Percentiles rank a stretch among this genome's conserved stretches.
Conservation (phyloP, 2,888 invertebrate species). For the Ectobius pallidus region DNA sequence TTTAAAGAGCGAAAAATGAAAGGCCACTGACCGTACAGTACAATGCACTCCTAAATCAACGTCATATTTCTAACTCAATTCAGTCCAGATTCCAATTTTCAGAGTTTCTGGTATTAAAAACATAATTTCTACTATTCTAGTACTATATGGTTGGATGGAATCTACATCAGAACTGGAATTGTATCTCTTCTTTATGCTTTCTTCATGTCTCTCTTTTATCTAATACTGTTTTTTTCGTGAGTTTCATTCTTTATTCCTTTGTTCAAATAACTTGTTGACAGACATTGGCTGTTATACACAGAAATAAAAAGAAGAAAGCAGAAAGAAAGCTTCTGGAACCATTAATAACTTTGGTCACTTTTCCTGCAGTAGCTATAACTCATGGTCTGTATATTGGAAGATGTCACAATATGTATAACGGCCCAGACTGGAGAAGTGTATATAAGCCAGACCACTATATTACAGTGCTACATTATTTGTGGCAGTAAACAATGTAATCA, state of each 20-base stretch:
- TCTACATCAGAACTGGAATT: too few relatives aligned
- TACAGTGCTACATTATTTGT: neutral
- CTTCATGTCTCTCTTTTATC: neutral
- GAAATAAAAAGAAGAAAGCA: neutral
- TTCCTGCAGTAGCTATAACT: conserved; percentile 2
- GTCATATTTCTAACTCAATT: too few relatives aligned
- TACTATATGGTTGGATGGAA: too few relatives aligned
- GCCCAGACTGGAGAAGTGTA: neutral
- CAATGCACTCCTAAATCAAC: too few relatives aligned
- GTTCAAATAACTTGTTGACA: conserved; percentile 13
- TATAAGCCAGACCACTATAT: neutral
- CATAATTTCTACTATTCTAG: too few relatives aligned
- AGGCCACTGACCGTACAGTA: too few relatives aligned
- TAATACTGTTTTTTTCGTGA: neutral
- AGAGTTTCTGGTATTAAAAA: too few relatives aligned
- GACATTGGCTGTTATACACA: neutral
- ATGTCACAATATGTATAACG: conserved; percentile 9
- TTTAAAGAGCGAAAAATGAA: too few relatives aligned
- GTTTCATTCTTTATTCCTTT: neutral
- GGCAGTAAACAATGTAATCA: neutral
- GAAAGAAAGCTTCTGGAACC: neutral
- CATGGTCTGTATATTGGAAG: neutral
- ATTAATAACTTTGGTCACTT: conserved; percentile 15
- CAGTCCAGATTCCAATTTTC: too few relatives aligned
- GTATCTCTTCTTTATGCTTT: neutral